A percentile compares a stretch with the other conserved stretches of the same genome.
Evolutionary conservation across 2,797 vertebrate species (phyloP).

Genomic region (Sebastes hubbsi): DNA sequence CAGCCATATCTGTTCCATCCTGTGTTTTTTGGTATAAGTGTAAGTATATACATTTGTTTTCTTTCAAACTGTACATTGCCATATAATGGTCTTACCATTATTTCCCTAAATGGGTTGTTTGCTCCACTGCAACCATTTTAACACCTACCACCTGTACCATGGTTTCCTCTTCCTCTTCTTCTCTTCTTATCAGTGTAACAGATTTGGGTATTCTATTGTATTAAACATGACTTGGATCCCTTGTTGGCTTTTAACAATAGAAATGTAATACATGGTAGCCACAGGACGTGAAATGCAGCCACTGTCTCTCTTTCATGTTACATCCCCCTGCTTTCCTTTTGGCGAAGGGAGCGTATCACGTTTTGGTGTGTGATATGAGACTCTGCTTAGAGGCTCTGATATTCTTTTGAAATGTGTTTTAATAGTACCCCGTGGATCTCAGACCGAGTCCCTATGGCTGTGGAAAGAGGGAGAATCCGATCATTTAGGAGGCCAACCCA

Average conservation of each 20-base stretch:
- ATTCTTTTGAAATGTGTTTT: conserved; percentile 58
- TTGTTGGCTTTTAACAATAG: conserved; percentile 40
- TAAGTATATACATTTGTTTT: background rate
- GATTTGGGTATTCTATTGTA: conserved; percentile 18
- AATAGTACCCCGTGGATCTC: conserved; percentile 50
- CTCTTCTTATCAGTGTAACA: background rate
- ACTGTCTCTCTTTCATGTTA: conserved; percentile 53
- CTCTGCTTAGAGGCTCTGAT: conserved; percentile 32
- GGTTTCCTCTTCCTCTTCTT: conserved; percentile 1
- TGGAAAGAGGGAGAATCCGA: conserved; percentile 32
- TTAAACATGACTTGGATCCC: conserved; percentile 40
- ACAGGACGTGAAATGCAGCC: conserved; percentile 52
- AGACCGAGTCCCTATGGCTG: conserved; percentile 25
- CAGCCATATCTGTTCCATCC: background rate
- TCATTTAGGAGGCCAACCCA: conserved; percentile 26
- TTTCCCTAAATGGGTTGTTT: background rate
- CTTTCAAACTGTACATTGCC: background rate
- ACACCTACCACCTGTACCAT: background rate
- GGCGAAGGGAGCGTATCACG: conserved; percentile 35
- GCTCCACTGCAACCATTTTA: background rate
- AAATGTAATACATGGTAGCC: conserved; percentile 58
- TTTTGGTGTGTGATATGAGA: conserved; percentile 56
- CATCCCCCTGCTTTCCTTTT: conserved; percentile 42
- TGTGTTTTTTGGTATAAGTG: background rate
- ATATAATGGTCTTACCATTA: background rate